Evolutionary conservation across 2,113 vertebrate species (phyloP), one percentile per base, ranked within the genome.

Genomic region (Corythaeola cristata): DNA sequence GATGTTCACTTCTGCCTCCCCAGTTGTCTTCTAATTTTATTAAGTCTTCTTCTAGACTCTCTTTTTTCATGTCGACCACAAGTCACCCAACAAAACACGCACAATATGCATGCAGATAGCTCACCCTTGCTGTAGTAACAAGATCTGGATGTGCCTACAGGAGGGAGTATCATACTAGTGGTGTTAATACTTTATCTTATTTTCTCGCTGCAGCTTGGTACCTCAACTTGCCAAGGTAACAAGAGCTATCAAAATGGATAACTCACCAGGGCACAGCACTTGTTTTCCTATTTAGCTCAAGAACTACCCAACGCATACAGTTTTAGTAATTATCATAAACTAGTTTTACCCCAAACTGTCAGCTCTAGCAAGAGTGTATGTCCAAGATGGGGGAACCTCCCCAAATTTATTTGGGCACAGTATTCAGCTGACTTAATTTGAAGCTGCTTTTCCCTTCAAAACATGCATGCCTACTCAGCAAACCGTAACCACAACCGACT

Each of bases 401-500:
- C 71, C 71, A 73, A 62, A 89, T 69, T 89, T 89, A 78, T 55
- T 72, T 85, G 87, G 86, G 89, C 86, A 80, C 45, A 63, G 68
- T 32, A 71, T 71, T 87, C 55, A 89, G 91, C 81, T 60, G 77
- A 84, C 85, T 95, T 96, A 79, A 88, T 95, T 90, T 81, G 86
- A 82, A 96, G 95, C 89, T 76, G 78, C 62, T 96, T 90, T 95
- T 92, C 74, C 66, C 77, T 95, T 92, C 84, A 91, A 97, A 96
- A 95, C 89, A 92, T 1, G 56, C 89, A 91, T 69, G 80, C 90
- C 95, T 87, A 95, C 95, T 95, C 96, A 93, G 94, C 90, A 90
- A 95, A 89, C 90, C 53, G 45, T 89, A 93, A 95, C 88, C 95
- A 72, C 93, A 95, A 92, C 85, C 96, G 93, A 94, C 93, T 95